A percentile compares a stretch with the other conserved stretches of the same genome.
Conservation (phyloP, 2,113 vertebrate species). For the Actenoides lindsayi region DNA sequence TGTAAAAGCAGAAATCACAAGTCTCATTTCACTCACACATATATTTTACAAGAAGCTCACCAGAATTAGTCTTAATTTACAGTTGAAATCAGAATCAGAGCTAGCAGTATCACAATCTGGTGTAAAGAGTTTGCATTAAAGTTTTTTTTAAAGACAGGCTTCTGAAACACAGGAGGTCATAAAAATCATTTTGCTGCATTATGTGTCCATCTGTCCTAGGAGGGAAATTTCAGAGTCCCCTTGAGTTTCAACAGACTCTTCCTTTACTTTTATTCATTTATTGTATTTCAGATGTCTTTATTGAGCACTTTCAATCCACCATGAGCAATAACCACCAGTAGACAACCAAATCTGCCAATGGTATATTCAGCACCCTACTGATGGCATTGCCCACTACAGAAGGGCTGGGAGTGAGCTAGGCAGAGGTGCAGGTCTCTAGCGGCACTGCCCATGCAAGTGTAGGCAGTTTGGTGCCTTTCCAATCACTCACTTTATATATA, state of each 20-base stretch:
- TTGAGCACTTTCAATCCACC: neutral
- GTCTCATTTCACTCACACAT: neutral
- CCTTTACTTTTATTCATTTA: neutral
- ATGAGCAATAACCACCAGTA: neutral
- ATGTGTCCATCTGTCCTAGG: neutral
- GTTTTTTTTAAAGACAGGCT: neutral
- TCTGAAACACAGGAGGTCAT: neutral
- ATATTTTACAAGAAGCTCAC: neutral
- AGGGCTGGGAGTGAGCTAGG: neutral
- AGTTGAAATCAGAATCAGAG: neutral
- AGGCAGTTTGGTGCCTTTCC: neutral
- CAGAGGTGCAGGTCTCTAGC: too few species aligned
- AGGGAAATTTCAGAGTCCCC: neutral
- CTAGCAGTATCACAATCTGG: neutral
- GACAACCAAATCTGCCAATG: neutral
- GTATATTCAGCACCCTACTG: neutral
- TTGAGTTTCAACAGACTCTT: neutral
- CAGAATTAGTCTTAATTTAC: neutral
- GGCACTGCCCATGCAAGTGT: neutral
- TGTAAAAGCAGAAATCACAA: neutral
- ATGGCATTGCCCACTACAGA: neutral
- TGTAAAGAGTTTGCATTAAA: neutral
- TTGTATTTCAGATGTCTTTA: neutral
- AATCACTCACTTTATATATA: neutral
- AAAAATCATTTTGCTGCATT: neutral